Base-by-base conservation (phyloP, 1,140 invertebrate species). In the Caenorhabditis remanei region DNA sequence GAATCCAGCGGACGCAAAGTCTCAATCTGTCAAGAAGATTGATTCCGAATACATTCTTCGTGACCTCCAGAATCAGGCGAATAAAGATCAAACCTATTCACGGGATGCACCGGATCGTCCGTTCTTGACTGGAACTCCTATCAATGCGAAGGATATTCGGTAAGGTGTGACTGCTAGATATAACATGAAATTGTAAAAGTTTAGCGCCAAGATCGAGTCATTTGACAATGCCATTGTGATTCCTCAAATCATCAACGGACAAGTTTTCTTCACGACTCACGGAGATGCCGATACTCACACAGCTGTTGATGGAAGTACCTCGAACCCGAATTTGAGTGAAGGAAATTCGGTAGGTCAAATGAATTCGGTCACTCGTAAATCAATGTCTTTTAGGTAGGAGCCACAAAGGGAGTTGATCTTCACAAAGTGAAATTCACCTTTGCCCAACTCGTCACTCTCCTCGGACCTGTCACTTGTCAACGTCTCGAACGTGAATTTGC, bases 61-160 rank as follows among this genome's bases (percentile, higher is more conserved):
- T 9, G 71, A 79, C 53, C 71, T 79, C 24, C 71, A 40, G 6
- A 48, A 79, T 50, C 71, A 79, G 21, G 71, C 43, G 13, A 40
- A 79, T 50, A 40, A 79, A 46, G 41, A 79, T 79, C 71, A 79
- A 53, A 24, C 4, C 43, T 79, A n/a, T 14, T 79, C 40, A 13
- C 43, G 71, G 4, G 71, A 79, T 41, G 71, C 71, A 24, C 71
- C 71, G 46, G 53, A 50, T 46, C 71, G 71, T 46, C 71, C 71
- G n/a, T 79, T 79, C 21, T 46, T 79, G 9, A 79, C 46, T 50
- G 71, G 71, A 79, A 79, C 71, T 79, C 71, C 71, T 4, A 46
- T 79, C n/a, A 79, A 79, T 50, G 71, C 71, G 6, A 79, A 79
- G 71, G 71, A 79, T 11, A 79, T 79, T 50, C 71, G 71, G 71